Evolutionary conservation across 2,113 vertebrate genomes (phyloP), one percentile per base, ranked within the genome.

Genomic region (Vulpes lagopus): DNA sequence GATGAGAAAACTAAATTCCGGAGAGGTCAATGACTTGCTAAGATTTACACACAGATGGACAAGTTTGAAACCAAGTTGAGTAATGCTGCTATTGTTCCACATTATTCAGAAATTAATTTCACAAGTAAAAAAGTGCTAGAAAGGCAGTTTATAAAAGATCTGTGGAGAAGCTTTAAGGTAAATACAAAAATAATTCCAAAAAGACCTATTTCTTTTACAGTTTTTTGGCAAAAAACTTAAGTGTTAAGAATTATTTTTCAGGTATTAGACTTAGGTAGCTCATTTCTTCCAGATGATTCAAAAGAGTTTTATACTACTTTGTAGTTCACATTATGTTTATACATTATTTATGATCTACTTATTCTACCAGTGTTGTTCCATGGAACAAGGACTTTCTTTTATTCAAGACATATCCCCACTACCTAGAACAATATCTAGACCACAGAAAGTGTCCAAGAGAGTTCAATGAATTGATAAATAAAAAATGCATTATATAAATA

Each of bases 401-500:
- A 76, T 89, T 76, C 11, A 86, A 76, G 32, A 65, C 20, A 73
- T 62, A 83, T 11, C 14, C 20, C 51, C 12, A 35, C 10, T 25
- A 73, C n/a, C 35, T 67, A 79, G 35, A 74, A 83, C 64, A 95
- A 87, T 30, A 9, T 25, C 67, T 64, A 20, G 51, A 87, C 55
- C 74, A 78, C 4, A 91, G 60, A 76, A 92, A 90, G 20, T 71
- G 8, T 35, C 59, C 53, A 91, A 60, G 32, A 79, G 82, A 93
- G 23, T 43, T 84, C 12, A 87, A 91, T 79, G 30, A 95, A 80
- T 2, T 74, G 32, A 85, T 73, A 59, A 83, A 67, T 51, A 25
- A 86, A 78, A 76, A 96, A 71, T 78, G 32, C 7, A 84, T 91
- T 87, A 82, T 64, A 69, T 82, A 97, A 92, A 65, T 74, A 81